Conservation (phyloP, 2,888 invertebrate genomes). For the Tuta absoluta region DNA sequence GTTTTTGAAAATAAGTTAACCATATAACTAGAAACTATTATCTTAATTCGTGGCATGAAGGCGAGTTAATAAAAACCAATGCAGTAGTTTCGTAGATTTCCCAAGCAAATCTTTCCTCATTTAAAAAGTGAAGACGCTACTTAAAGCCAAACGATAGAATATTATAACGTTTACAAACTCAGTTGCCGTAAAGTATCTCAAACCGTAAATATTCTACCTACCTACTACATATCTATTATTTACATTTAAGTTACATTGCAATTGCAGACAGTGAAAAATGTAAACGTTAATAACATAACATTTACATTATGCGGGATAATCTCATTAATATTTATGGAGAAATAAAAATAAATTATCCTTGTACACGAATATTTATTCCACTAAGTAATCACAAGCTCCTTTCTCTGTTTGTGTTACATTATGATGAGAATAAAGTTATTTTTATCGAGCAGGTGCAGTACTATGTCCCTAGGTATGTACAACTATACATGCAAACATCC, state of each 20-base stretch:
- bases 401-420: slow-evolving; percentile 27
- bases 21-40: no score
- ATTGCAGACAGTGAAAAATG: slow-evolving; percentile 37
- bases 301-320: slow-evolving; percentile 57
- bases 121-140: background rate
- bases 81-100: no score
- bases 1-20: no score
- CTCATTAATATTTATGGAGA: slow-evolving; percentile 59
- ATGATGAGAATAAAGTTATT: slow-evolving; percentile 25
- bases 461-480: background rate
- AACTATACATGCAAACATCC: background rate
- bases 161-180: background rate
- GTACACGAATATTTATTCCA: slow-evolving; percentile 40
- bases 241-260: slow-evolving; percentile 26
- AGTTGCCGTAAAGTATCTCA: slow-evolving; percentile 6
- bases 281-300: slow-evolving; percentile 38
- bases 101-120: no score
- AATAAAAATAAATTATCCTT: slow-evolving; percentile 57
- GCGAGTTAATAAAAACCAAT: no score
- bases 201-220: background rate
- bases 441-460: slow-evolving; percentile 22
- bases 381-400: slow-evolving; percentile 35
- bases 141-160: no score
- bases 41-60: no score
- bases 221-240: slow-evolving; percentile 13